phyloP scores from a whole-genome alignment of 2,888 invertebrate genomes.

The Lochmaea capreae region DNA sequence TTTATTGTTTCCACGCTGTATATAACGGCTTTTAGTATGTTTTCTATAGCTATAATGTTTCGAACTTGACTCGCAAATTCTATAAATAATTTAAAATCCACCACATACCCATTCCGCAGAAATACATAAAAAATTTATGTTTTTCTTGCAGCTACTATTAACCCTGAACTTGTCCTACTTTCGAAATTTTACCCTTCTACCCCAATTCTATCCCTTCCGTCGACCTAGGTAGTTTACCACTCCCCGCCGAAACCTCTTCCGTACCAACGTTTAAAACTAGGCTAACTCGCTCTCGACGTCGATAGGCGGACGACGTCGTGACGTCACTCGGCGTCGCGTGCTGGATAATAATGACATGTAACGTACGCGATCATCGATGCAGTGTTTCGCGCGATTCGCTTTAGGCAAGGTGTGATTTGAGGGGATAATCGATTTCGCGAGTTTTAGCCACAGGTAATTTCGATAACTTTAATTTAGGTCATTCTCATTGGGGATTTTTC shows the following conservation, averaged over 20 bases:
- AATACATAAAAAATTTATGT: not conserved
- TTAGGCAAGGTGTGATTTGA: constrained; percentile 28
- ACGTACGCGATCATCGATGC: constrained; percentile 29
- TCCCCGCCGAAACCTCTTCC: not conserved
- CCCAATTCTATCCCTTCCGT: constrained; percentile 4
- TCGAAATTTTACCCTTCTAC: not conserved
- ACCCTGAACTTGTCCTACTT: constrained; percentile 18
- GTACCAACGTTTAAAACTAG: not conserved
- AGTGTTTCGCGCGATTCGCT: constrained; percentile 35
- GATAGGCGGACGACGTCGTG: constrained; percentile 24
- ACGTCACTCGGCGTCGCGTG: constrained; percentile 42
- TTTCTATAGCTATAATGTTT: no score
- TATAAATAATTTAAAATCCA: no score
- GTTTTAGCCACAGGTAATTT: constrained; percentile 7
- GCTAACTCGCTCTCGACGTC: constrained; percentile 19
- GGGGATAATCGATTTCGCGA: constrained; percentile 8
- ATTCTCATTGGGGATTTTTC: not conserved
- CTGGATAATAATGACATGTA: constrained; percentile 33
- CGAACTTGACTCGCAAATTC: no score
- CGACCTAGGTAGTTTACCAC: constrained; percentile 5
- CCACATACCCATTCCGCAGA: no score
- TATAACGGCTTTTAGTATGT: no score
- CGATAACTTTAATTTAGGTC: not conserved
- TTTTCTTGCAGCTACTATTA: not conserved
- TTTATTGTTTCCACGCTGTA: no score